Base-by-base conservation (phyloP, 2,113 vertebrate genomes). In the Gadus chalcogrammus region DNA sequence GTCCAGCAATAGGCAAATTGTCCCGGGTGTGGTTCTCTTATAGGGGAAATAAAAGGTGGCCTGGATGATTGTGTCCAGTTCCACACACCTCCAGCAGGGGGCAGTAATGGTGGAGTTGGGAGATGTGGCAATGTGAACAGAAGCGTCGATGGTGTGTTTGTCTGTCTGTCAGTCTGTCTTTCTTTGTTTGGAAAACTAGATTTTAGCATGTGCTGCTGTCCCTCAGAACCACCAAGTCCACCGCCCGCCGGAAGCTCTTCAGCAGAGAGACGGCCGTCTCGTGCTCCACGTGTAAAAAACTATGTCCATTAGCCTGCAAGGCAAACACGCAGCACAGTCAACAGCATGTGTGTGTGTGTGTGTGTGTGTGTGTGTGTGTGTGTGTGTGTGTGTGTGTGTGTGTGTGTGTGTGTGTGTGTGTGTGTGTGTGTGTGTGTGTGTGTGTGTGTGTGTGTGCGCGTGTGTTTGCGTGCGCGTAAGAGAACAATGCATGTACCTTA, bases 1-100 rank as follows among this genome's bases (percentile, higher is more conserved):
- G 95, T 99, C 97, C 97, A 98, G 97, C 97, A 99, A 98, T 96
- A 96, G 97, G 97, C 97, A 98, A 97, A 94, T 91, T 94, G 94
- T 88, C 91, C 91, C 77, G 88, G 73, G 66, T 59, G 9, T 80
- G 64, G 80, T 87, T 77, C 80, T 79, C 65, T 79, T 80, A 69
- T 81, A 79, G 75, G 72, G 82, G 71, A 74, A 80, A 82, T 27
- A 62, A 28, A 15, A 62, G 24, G 24, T 2, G 12, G 18, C 18
- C 15, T 80, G 67, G 76, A 38, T 79, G 75, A 77, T 84, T 80
- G 68, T 84, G 68, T 61, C 79, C 82, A 81, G 80, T 77, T 84
- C 82, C 82, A 83, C 83, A 16, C 72, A 65, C 80, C 81, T 81
- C 84, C 55, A 58, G 78, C 80, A 22, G 69, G 79, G 84, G 74